Base-by-base conservation (phyloP, 2,888 invertebrate genomes). In the Koerneria pararmatus region DNA sequence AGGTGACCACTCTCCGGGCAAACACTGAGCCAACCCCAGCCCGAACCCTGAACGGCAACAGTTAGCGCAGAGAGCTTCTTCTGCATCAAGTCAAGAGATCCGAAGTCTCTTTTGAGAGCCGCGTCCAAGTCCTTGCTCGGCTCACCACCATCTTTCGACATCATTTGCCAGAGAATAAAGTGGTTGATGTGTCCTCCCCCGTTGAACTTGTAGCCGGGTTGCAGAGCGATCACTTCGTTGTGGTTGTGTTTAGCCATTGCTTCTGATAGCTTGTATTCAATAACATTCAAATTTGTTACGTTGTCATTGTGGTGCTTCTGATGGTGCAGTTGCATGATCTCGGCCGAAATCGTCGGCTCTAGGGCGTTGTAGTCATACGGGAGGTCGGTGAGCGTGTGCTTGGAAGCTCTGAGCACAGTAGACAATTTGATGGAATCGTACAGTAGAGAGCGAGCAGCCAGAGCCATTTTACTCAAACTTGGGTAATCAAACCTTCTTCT, bases 181-280 rank as follows among this genome's bases (percentile, higher is more conserved):
- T 99, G 98, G 87, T 99, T 99, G 74, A 99, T 88, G 85, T 99
- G 98, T 62, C 98, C 98, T 77, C 98, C 98, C 4, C 97, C 98
- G 85, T 99, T 99, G 86, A 99, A 99, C 83, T 89, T 91, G 63
- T 98, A 86, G 1, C 91, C 94, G n/a, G 91, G 90, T 59, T 88
- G 89, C 69, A 98, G 86, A 41, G 88, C 87, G 82, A 97, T 91
- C 46, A 91, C 88, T 3, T n/a, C 19, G 19, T 34, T 27, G 11
- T 31, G 22, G 29, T 65, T 53, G 3, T 65, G 53, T 63, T 89
- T 90, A 0, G 87, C 86, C 53, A 90, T 86, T 32, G 97, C 97
- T 71, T 90, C 90, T 62, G 89, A 88, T 57, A 95, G 84, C 84
- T 97, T 94, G 76, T 95, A 93, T 84, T 95, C 93, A 3, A 93